Conservation (phyloP, 2,888 invertebrate species). For the Panzeria rudis region DNA sequence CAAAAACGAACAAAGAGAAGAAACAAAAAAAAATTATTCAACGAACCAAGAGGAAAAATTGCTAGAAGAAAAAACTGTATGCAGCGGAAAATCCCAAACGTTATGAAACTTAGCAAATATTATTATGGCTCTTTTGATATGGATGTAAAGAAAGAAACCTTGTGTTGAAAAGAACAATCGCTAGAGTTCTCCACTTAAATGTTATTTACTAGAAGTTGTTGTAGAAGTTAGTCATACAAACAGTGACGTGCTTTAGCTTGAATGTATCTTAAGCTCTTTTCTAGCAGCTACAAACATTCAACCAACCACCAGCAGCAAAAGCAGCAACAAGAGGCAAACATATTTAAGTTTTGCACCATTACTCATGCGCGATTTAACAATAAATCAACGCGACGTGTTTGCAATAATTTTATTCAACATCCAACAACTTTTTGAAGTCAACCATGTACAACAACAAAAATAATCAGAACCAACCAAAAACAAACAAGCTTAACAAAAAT, state of each 20-base stretch:
- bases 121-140: constrained; percentile 65
- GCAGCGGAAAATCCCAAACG: constrained; percentile 50
- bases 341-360: constrained; percentile 78
- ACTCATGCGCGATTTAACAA: constrained; percentile 83
- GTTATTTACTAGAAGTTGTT: constrained; percentile 66
- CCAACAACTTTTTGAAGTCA: constrained; percentile 70
- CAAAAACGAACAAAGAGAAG: constrained; percentile 42
- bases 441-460: constrained; percentile 62
- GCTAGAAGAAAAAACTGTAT: constrained; percentile 13
- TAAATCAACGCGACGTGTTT: constrained; percentile 83
- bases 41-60: constrained; percentile 18
- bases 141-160: constrained; percentile 48
- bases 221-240: constrained; percentile 69
- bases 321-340: constrained; percentile 71
- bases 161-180: constrained; percentile 67
- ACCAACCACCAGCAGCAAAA: constrained; percentile 59
- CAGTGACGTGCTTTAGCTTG: constrained; percentile 63
- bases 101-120: constrained; percentile 62
- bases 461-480: constrained; percentile 53
- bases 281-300: constrained; percentile 66
- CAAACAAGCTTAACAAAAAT: constrained; percentile 50
- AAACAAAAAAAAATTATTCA: background rate
- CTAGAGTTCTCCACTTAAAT: constrained; percentile 65
- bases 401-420: constrained; percentile 82
- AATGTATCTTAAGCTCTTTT: constrained; percentile 75